These are phyloP conservation scores for Drosophila kambysellisi DNA, from an alignment of 2,888 invertebrate genomes.

Conservation along the genomic window DNA sequence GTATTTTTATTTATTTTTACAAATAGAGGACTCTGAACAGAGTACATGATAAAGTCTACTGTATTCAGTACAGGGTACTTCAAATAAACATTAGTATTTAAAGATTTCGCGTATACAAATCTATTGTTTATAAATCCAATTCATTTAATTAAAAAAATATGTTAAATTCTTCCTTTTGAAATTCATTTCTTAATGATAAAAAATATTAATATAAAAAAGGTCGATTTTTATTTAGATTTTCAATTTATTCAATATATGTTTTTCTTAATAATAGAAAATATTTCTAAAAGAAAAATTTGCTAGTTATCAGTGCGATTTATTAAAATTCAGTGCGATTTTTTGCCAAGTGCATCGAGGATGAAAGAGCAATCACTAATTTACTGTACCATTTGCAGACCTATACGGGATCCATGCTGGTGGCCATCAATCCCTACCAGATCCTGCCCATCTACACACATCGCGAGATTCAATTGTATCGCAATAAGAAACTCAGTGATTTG, in stretches of 20 bases:
- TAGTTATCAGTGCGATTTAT: not conserved
- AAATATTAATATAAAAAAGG: not conserved
- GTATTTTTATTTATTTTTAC: no score
- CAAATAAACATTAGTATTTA: not conserved
- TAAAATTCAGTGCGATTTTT: not conserved
- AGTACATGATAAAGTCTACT: not conserved
- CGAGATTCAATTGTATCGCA: slow-evolving; percentile 93
- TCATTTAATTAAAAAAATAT: not conserved
- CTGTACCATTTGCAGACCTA: slow-evolving; percentile 90
- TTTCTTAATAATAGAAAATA: not conserved
- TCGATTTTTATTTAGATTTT: no score
- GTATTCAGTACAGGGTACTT: not conserved
- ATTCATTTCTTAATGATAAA: not conserved
- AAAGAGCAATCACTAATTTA: not conserved
- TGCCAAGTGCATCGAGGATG: not conserved
- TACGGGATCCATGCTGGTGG: slow-evolving; percentile 97
- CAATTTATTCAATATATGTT: no score
- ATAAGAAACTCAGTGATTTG: slow-evolving; percentile 92
- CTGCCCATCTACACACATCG: slow-evolving; percentile 97
- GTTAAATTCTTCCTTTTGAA: not conserved
- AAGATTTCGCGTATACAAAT: not conserved
- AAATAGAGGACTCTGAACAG: not conserved
- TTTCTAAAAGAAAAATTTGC: not conserved
- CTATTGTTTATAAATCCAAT: no score
- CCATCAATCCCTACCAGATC: slow-evolving; percentile 97